Evolutionary conservation across 2,888 invertebrate species (phyloP).

Genomic region (Microplitis deprimator): DNA sequence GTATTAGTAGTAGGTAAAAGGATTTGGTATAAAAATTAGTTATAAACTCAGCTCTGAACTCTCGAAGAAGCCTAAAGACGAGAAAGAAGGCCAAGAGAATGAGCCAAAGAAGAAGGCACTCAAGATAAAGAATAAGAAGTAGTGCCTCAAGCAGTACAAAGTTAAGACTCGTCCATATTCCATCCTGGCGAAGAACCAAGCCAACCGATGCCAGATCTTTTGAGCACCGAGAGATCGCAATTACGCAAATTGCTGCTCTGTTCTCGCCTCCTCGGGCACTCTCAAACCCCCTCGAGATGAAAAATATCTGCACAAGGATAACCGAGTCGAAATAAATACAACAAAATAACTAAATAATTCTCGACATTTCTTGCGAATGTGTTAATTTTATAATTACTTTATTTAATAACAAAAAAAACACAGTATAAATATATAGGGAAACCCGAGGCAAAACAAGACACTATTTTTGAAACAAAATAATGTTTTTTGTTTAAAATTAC

Average conservation of each 20-base stretch:
- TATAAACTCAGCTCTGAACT: background rate
- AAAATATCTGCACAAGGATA: slow-evolving; percentile 34
- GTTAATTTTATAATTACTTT: too few relatives aligned
- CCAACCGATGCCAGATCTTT: slow-evolving; percentile 41
- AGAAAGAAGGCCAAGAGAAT: background rate
- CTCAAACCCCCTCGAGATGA: slow-evolving; percentile 32
- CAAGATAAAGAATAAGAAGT: slow-evolving; percentile 19
- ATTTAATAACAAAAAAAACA: too few relatives aligned
- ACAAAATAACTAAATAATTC: slow-evolving; percentile 42
- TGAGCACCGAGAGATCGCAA: slow-evolving; percentile 62
- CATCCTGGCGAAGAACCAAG: background rate
- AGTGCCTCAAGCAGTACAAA: slow-evolving; percentile 10
- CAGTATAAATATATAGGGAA: too few relatives aligned
- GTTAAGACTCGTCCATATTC: slow-evolving; percentile 15
- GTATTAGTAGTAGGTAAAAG: background rate
- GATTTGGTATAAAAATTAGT: background rate
- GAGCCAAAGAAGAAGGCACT: background rate
- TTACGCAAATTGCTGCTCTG: slow-evolving; percentile 69
- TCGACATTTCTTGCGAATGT: background rate
- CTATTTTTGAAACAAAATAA: too few relatives aligned
- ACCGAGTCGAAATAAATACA: slow-evolving; percentile 48
- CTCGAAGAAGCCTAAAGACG: slow-evolving; percentile 3
- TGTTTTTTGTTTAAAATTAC: too few relatives aligned
- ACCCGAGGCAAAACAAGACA: too few relatives aligned
- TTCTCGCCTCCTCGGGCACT: slow-evolving; percentile 60